Base-by-base conservation (phyloP, 2,888 invertebrate genomes). In the Folsomia candida region DNA sequence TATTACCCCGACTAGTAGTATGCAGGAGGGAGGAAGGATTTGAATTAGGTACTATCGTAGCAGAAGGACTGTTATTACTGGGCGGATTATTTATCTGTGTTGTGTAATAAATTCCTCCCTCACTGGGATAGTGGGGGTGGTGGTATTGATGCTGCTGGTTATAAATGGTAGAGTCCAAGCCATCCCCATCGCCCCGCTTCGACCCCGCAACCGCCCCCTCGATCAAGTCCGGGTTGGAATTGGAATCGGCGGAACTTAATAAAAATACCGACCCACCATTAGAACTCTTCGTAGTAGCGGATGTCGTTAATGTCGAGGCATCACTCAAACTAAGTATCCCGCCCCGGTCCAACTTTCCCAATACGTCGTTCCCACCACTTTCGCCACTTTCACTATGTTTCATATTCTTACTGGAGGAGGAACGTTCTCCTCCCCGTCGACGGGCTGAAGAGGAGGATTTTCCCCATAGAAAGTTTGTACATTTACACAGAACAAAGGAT, bases 401-500 rank as follows among this genome's bases (percentile, higher is more conserved):
- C 18, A 70, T 70, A 37, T 74, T 72, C 0, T 67, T 64, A 66
- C 71, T 68, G 1, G 69, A 57, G 54, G 70, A 68, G 4, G 70
- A 67, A 25, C 60, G 58, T 26, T 73, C 67, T 1, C 67, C 37
- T 58, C 72, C 67, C 54, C 68, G 61, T 37, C 74, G 58, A 11
- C 66, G 66, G 18, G 76, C 71, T 71, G 78, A 79, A 51, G 74
- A 60, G 51, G 77, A 68, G 29, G 76, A 78, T n/a, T n/a, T n/a
- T n/a, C n/a, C n/a, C n/a, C n/a, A n/a, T n/a, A n/a, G n/a, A n/a
- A n/a, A n/a, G n/a, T n/a, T n/a, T n/a, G n/a, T n/a, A 69, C 80
- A 80, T 70, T 79, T 78, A 54, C 78, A 80, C 27, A 90, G 86
- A 78, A 90, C 86, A 75, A 89, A 88, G 57, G 89, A 87, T 77